Base-by-base conservation (phyloP, 1,140 invertebrate genomes). In the Thaumatotibia leucotreta region DNA sequence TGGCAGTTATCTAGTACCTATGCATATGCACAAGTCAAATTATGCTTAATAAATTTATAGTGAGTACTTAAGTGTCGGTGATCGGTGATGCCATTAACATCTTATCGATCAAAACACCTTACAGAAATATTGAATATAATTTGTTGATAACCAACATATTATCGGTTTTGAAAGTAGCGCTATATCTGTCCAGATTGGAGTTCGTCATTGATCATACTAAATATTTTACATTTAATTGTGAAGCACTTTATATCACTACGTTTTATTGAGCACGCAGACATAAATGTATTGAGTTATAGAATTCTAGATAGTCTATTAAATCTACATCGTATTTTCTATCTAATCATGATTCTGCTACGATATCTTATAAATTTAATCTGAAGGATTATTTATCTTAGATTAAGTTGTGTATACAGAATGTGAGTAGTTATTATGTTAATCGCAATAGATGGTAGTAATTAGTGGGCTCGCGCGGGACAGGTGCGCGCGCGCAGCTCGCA, bases 401-500 rank as follows among this genome's bases (percentile, higher is more conserved):
- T 20, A 45, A 45, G 6, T 17, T 2, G 39, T 45, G 39, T 45
- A 17, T n/a, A n/a, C n/a, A n/a, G 14, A 14, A 20, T 45, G 35
- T 20, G 39, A 45, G 39, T 20, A 45, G 39, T 45, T 45, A 45
- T 45, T 17, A 45, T 45, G 17, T 45, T 45, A 45, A 45, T 45
- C 39, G 14, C 39, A 20, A 45, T 45, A 45, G 52, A 24, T 8
- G 24, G 24, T 4, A 58, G 52, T 27, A 58, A 58, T 58, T 58
- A 58, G 52, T 58, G 61, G 54, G 29, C 32, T 32, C 54, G 63
- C 50, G 63, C 62, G 29, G 39, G 70, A 72, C 77, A 79, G 77
- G 75, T 74, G 77, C 50, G 35, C 29, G 63, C 31, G 32, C 45
- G 31, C 2, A 52, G 65, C 31, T 69, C 69, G 65, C 69, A 54